Conservation (phyloP, 2,797 vertebrate genomes). For the Rhadinocentrus ornatus region DNA sequence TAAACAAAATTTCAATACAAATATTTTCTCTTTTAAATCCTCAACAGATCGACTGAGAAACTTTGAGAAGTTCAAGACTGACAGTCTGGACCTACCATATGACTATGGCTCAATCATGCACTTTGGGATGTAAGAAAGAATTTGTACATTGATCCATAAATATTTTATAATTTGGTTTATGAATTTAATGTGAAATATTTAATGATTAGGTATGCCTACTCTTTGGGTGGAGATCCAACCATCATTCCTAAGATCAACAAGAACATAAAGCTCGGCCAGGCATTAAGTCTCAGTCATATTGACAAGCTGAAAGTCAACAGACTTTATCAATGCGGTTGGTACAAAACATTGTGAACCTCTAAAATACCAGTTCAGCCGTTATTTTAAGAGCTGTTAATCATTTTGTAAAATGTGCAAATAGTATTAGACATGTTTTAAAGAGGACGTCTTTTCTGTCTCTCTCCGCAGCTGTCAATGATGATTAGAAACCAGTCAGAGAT, state of each 20-base stretch:
- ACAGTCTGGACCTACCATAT: conserved; percentile 85
- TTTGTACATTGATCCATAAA: neutral
- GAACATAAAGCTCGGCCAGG: conserved; percentile 75
- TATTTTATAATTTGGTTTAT: neutral
- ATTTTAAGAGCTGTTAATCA: neutral
- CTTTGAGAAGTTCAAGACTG: conserved; percentile 88
- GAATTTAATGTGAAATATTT: neutral
- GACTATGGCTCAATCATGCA: conserved; percentile 92
- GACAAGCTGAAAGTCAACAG: conserved; percentile 85
- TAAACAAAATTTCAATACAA: neutral
- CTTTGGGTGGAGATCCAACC: conserved; percentile 80
- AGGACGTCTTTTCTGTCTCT: conserved; percentile 35
- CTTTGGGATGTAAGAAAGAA: conserved; percentile 85
- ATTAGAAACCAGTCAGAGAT: conserved; percentile 39
- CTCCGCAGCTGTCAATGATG: conserved; percentile 55
- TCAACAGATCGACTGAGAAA: conserved; percentile 82
- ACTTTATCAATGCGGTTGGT: conserved; percentile 82
- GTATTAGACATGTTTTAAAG: neutral
- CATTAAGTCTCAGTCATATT: conserved; percentile 72
- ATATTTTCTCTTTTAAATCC: conserved; percentile 1
- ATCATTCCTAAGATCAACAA: conserved; percentile 75
- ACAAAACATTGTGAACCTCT: conserved; percentile 9
- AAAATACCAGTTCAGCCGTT: conserved; percentile 2
- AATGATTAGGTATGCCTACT: conserved; percentile 80
- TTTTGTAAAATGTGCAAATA: neutral